phyloP scores from a whole-genome alignment of 2,888 invertebrate species.

The Cheilosia scutellata region DNA sequence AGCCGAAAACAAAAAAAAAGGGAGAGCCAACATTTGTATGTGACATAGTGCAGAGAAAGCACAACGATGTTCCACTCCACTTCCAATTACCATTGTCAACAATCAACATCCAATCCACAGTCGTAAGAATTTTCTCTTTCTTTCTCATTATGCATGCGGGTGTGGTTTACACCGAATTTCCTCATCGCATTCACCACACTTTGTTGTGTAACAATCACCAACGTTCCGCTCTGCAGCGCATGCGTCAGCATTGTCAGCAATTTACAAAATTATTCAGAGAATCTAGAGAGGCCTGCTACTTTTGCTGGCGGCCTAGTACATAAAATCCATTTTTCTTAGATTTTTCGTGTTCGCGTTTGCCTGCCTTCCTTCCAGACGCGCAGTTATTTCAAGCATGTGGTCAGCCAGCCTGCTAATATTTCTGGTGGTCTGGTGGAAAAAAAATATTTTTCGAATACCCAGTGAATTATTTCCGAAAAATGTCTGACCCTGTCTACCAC shows the following conservation, averaged over 20 bases:
- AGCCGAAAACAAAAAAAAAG: too few species aligned
- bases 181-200: too few species aligned
- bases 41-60: too few species aligned
- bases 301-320: not conserved
- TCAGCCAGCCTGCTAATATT: not conserved
- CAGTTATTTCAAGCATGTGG: not conserved
- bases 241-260: not conserved
- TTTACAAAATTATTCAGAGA: not conserved
- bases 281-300: not conserved
- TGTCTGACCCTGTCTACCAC: not conserved
- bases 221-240: too few species aligned
- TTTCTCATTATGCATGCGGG: too few species aligned
- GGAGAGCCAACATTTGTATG: too few species aligned
- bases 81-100: too few species aligned
- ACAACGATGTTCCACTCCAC: too few species aligned
- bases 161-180: too few species aligned
- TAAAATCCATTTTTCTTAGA: conserved; percentile 1
- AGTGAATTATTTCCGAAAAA: conserved; percentile 7
- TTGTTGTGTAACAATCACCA: too few species aligned
- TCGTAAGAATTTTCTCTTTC: too few species aligned
- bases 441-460: not conserved
- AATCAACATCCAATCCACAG: too few species aligned
- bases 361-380: not conserved
- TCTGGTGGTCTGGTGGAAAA: not conserved
- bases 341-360: not conserved